Base-by-base conservation (phyloP, 2,888 invertebrate genomes). In the Gibbula magus region DNA sequence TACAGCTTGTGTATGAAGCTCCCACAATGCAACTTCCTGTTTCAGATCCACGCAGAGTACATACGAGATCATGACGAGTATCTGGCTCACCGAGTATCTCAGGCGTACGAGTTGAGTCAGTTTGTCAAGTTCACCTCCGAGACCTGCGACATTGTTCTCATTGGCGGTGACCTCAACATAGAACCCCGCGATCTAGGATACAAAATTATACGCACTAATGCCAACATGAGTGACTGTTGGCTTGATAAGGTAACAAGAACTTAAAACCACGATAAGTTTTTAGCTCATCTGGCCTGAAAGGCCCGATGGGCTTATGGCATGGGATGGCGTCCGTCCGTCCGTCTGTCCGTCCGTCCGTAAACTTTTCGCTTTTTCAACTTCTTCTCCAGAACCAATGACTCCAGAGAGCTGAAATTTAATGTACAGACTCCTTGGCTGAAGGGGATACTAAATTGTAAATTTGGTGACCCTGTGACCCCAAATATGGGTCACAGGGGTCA, bases 91-190 rank as follows among this genome's bases (percentile, higher is more conserved):
- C 94, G 99, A 88, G 95, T 98, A 8, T 94, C 97, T 77, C 99
- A 99, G 94, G 97, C 98, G 0, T 97, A 97, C 91, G 97, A 99
- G 90, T 96, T 98, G 79, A 97, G 97, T 82, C 97, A 99, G 94
- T 98, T 99, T 93, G 96, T 99, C 80, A 95, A 96, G 88, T 94
- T 97, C 89, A 98, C 98, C 0, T 95, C 96, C 67, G 94, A 94
- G 2, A 85, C 87, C n/a, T 92, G 93, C 79, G 97, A 98, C 93
- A 94, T 97, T 32, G 95, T 96, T 77, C 95, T 99, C 87, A 94
- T 99, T 79, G 97, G 96, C 29, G 99, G 99, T 1, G 99, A 99
- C 94, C 95, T 99, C 76, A 99, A 99, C 92, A 95, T 97, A 18
- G 96, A 96, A 88, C 97, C 98, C 0, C 95, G 95, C 35, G 97